These are phyloP conservation scores for Anolis sagrei DNA, from an alignment of 2,113 vertebrate genomes.

Conservation along the genomic window DNA sequence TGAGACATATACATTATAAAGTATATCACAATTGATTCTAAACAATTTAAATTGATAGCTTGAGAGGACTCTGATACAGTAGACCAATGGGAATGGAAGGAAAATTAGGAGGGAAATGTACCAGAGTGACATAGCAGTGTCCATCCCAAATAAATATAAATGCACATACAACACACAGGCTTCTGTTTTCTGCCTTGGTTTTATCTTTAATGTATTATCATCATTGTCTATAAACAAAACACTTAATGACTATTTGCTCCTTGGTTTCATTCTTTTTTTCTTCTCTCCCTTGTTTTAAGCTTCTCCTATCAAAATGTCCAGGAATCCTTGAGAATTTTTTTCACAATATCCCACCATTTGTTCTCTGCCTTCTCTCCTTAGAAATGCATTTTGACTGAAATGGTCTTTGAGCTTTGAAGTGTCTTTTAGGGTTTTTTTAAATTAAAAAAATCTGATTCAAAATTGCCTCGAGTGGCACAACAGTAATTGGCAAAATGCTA, in stretches of 20 bases:
- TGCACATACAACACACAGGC: neutral
- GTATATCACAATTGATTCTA: neutral
- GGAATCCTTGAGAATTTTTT: slow-evolving; percentile 20
- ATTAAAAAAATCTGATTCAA: slow-evolving; percentile 41
- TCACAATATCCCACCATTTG: slow-evolving; percentile 31
- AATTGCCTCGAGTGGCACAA: slow-evolving; percentile 34
- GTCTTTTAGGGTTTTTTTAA: neutral
- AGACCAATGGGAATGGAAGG: neutral
- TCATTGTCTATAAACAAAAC: fast-evolving
- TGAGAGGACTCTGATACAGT: neutral
- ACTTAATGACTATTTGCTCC: slow-evolving; percentile 1
- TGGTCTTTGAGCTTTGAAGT: slow-evolving; percentile 14
- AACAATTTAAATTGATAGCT: neutral
- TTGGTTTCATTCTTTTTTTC: neutral
- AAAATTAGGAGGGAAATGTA: neutral
- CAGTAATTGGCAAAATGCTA: slow-evolving; percentile 43
- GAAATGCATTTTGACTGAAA: slow-evolving; percentile 28
- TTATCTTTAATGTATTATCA: neutral
- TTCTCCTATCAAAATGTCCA: slow-evolving; percentile 42
- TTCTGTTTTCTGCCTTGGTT: neutral
- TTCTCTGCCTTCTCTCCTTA: neutral
- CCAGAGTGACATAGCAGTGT: neutral
- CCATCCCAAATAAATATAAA: neutral
- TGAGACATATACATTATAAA: neutral
- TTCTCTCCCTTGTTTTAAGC: neutral